Evolutionary conservation across 2,113 vertebrate species (phyloP), one percentile per base, ranked within the genome.

Genomic region (Sebastes fasciatus): DNA sequence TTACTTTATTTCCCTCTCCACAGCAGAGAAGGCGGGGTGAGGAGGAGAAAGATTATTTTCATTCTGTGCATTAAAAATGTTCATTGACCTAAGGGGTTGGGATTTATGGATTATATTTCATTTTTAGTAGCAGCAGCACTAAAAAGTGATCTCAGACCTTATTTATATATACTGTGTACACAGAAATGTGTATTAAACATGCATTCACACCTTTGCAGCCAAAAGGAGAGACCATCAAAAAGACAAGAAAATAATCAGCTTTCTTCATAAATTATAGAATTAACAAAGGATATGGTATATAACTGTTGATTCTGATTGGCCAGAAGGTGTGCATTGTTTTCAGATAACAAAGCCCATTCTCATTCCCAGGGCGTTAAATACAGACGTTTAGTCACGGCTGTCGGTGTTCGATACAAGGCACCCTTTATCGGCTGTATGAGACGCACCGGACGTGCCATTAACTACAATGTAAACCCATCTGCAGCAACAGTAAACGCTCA

Each of bases 21-120:
- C 60, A 61, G 23, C 45, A 40, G 82, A 77, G 57, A 23, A 77
- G 57, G 23, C 49, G 55, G 57, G 14, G 46, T 4, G 14, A 65
- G 4, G 52, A 58, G 16, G 26, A 17, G 42, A 68, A 12, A 66
- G 63, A 73, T 73, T 60, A 78, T 75, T 78, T 84, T 79, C 46
- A 75, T 62, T 55, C 7, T 61, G 51, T 62, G 62, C 71, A 69
- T 69, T 43, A 5, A 74, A 62, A 77, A 60, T 80, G 52, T 74
- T 76, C n/a, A 70, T 34, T 72, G 54, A 82, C 8, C 58, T 63
- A 58, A 43, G 26, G 9, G 40, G 43, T 63, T 64, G 14, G n/a
- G 40, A 55, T 85, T 8, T 52, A 13, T 61, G 14, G 74, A 70
- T 69, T 61, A 43, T 71, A 43, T 79, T 60, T 51, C 0, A 26